phyloP scores from a whole-genome alignment of 2,797 vertebrate species.

The Pangasius sanitwongsei region DNA sequence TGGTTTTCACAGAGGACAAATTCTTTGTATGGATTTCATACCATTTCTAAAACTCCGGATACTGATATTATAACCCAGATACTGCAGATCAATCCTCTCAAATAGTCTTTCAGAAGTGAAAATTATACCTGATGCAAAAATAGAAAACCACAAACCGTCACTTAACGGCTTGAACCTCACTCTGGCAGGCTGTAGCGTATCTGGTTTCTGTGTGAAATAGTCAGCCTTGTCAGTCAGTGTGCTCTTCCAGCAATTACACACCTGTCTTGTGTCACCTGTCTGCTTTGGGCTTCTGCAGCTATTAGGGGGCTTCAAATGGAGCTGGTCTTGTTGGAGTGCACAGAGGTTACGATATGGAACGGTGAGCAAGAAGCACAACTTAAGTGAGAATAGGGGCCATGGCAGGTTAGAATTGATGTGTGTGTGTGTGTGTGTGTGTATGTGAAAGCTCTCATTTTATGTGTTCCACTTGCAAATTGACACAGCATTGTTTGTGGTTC shows the following conservation, averaged over 20 bases:
- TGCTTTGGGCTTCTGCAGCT: slow-evolving; percentile 78
- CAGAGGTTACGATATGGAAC: slow-evolving; percentile 70
- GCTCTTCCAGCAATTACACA: slow-evolving; percentile 80
- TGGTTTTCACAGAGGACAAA: slow-evolving; percentile 22
- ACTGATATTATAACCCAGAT: slow-evolving; percentile 21
- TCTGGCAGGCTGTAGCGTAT: slow-evolving; percentile 66
- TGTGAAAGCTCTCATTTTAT: background rate
- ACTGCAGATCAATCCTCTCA: slow-evolving; percentile 33
- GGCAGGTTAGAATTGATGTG: slow-evolving; percentile 51
- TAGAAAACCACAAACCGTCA: slow-evolving; percentile 56
- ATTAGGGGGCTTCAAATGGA: slow-evolving; percentile 74
- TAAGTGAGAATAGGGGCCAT: slow-evolving; percentile 67
- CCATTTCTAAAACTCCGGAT: slow-evolving; percentile 16
- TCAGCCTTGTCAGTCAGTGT: slow-evolving; percentile 74
- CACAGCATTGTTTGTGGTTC: background rate
- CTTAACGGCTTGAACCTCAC: slow-evolving; percentile 65
- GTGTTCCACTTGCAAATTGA: background rate
- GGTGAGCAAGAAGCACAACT: slow-evolving; percentile 69
- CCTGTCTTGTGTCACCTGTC: slow-evolving; percentile 82
- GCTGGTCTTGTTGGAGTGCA: slow-evolving; percentile 74
- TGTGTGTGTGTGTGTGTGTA: background rate
- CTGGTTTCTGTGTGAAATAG: slow-evolving; percentile 77
- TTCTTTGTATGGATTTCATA: slow-evolving; percentile 38
- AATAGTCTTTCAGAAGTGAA: slow-evolving; percentile 47
- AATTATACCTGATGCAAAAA: slow-evolving; percentile 58